Base-by-base conservation (phyloP, 2,888 invertebrate species). In the Agriotes lineatus region DNA sequence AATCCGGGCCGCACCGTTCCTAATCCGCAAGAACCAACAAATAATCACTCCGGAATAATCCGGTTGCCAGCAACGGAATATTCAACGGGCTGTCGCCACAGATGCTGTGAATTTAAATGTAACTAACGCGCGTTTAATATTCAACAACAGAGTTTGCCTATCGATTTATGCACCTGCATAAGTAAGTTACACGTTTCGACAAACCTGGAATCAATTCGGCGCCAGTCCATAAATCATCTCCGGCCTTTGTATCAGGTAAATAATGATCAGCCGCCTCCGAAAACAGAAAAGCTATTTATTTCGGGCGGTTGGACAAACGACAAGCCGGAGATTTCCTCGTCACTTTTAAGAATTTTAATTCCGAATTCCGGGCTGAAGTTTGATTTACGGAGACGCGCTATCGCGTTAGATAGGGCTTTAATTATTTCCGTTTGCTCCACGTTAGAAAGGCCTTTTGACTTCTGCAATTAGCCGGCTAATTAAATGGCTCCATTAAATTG, bases 51-150 rank as follows among this genome's bases (percentile, higher is more conserved):
- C 66, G 69, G 75, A 79, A 79, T 81, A 79, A 80, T 80, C 77
- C 78, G 72, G 74, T 75, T 75, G 74, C 74, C 77, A 78, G 78
- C 77, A 80, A 80, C 80, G 75, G 80, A 81, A 80, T 80, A 79
- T 80, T 80, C 80, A 80, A 80, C 80, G 78, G 74, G 75, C 79
- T 81, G 81, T 81, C 79, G 78, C 79, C 79, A 78, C 81, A 81
- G 80, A 79, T 81, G 81, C 78, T 79, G 73, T 73, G 74, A 74
- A 74, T 70, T 59, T 70, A 64, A 68, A 71, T 67, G 67, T 66
- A 66, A 63, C 67, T 50, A 68, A 71, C 71, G 58, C 54, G 59
- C 65, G 65, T 71, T 67, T 62, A 70, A 63, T 70, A 70, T 70
- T 67, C 70, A 70, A 63, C 66, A 69, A 66, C 45, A 62, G 42